phyloP scores from a whole-genome alignment of 2,888 invertebrate species.

The Ennomos quercinarius region DNA sequence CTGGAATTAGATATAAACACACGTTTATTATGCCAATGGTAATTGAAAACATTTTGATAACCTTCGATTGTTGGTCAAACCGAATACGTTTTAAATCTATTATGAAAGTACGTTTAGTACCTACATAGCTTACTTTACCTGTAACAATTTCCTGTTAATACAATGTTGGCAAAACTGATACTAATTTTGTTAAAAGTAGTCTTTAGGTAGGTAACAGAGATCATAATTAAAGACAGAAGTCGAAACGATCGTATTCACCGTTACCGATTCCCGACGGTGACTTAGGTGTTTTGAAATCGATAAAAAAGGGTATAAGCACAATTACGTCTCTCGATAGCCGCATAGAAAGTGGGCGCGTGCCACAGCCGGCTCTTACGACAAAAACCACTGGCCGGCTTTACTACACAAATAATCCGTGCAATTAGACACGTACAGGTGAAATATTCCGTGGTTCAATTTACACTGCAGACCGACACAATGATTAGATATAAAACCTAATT shows the following conservation, averaged over 20 bases:
- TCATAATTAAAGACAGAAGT: constrained; percentile 39
- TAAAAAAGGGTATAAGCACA: constrained; percentile 75
- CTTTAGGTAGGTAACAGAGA: neutral
- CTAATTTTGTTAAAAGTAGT: no score
- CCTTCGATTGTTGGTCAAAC: no score
- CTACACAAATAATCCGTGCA: constrained; percentile 79
- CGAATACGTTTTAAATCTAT: no score
- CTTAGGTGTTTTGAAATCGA: constrained; percentile 67
- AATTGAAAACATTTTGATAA: no score
- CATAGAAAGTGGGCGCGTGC: constrained; percentile 83
- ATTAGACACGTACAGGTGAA: constrained; percentile 83
- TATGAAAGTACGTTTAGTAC: no score
- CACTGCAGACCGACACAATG: constrained; percentile 66
- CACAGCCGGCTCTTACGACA: constrained; percentile 54
- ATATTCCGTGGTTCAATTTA: constrained; percentile 78
- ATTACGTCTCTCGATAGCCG: constrained; percentile 69
- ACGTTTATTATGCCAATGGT: no score
- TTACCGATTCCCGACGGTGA: constrained; percentile 70
- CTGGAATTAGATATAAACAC: no score
- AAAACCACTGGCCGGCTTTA: constrained; percentile 72
- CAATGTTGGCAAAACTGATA: no score
- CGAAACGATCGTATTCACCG: constrained; percentile 60
- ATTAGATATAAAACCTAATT: constrained; percentile 68
- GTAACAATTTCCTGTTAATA: no score
- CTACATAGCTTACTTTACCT: no score